Percentiles rank a stretch among this genome's conserved stretches.
These are phyloP conservation scores for Lamellibrachia luymesi DNA, from an alignment of 1,140 invertebrate species.

Conservation along the genomic window DNA sequence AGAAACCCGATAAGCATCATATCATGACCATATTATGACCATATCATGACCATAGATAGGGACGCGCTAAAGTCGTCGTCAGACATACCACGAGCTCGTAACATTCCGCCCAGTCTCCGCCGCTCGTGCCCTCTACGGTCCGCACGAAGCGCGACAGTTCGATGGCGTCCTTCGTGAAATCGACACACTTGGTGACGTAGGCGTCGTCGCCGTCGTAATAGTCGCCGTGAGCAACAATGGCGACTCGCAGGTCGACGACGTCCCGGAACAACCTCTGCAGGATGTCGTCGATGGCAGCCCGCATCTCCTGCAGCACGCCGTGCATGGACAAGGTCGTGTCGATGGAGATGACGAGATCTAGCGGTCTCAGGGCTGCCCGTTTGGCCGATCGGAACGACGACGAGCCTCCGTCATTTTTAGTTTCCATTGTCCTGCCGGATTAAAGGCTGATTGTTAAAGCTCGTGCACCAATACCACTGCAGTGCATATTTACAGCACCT, in stretches of 20 bases:
- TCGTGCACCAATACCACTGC: too few species aligned
- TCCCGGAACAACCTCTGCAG: constrained; percentile 43
- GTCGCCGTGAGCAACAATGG: constrained; percentile 48
- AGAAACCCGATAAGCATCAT: too few species aligned
- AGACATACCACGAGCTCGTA: constrained; percentile 11
- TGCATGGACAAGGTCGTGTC: neutral
- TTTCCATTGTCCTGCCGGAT: neutral
- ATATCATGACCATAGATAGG: too few species aligned
- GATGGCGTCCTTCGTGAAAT: constrained; percentile 14
- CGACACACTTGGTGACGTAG: constrained; percentile 43
- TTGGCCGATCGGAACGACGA: neutral
- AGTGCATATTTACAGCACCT: too few species aligned
- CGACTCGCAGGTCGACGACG: constrained; percentile 44
- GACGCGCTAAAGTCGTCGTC: neutral
- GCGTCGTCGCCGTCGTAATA: constrained; percentile 34
- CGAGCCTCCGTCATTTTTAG: neutral
- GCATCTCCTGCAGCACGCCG: neutral
- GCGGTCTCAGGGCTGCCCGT: neutral
- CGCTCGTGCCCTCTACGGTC: neutral
- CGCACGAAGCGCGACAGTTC: neutral
- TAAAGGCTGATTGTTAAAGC: too few species aligned
- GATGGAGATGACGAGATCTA: neutral
- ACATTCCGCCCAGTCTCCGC: constrained; percentile 9
- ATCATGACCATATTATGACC: too few species aligned
- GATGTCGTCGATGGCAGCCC: constrained; percentile 39